phyloP scores from a whole-genome alignment of 2,888 invertebrate genomes.

The Siphonodentalium dalli region DNA sequence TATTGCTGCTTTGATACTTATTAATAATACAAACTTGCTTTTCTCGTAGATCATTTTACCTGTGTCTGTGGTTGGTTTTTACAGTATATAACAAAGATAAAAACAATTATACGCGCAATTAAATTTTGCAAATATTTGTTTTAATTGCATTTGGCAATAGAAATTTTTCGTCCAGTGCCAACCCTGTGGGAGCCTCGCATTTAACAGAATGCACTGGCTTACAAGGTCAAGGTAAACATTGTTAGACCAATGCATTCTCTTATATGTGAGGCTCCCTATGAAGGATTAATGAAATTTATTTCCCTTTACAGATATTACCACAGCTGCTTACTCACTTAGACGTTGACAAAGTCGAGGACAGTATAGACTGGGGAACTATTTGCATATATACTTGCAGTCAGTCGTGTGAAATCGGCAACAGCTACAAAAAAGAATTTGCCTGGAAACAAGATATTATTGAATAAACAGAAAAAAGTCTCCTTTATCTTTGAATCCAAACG shows the following conservation, averaged over 20 bases:
- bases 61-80: no score
- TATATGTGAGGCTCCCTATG: neutral
- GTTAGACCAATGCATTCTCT: neutral
- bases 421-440: conserved; percentile 80
- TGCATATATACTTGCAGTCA: conserved; percentile 83
- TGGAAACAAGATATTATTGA: conserved; percentile 79
- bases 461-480: neutral
- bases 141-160: no score
- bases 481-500: neutral
- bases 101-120: no score
- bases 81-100: no score
- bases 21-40: no score
- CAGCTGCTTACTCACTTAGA: conserved; percentile 78
- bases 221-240: no score
- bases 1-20: no score
- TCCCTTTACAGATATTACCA: conserved; percentile 82
- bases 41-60: no score
- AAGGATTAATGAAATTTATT: neutral
- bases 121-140: no score
- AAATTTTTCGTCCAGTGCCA: no score
- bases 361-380: conserved; percentile 89
- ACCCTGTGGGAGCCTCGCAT: no score
- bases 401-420: conserved; percentile 75
- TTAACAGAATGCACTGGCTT: no score
- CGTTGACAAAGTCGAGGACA: conserved; percentile 70